phyloP scores from a whole-genome alignment of 2,797 vertebrate genomes.

The Amblyopsis hoosieri region DNA sequence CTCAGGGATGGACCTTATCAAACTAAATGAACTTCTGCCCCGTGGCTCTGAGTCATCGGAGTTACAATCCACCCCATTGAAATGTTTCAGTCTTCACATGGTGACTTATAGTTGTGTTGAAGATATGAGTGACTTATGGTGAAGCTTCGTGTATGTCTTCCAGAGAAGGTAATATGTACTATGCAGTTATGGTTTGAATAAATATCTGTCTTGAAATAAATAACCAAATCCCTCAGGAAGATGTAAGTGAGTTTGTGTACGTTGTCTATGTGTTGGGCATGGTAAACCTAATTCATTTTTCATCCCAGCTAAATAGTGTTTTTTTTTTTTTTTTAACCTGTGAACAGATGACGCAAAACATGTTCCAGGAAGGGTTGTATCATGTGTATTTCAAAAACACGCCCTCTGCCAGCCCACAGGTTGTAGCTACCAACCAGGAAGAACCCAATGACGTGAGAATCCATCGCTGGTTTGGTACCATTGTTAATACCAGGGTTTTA shows the following conservation, averaged over 20 bases:
- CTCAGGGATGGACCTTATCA: slow-evolving; percentile 57
- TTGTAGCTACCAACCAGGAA: slow-evolving; percentile 7
- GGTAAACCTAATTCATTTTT: not conserved
- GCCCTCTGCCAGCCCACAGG: slow-evolving; percentile 5
- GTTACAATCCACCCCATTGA: slow-evolving; percentile 1
- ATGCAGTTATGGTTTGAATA: too few relatives aligned
- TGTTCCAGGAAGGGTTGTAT: slow-evolving; percentile 80
- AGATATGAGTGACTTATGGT: slow-evolving; percentile 25
- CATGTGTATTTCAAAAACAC: slow-evolving; percentile 74
- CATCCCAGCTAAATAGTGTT: not conserved
- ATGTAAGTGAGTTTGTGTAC: slow-evolving; percentile 6
- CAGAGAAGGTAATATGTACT: slow-evolving; percentile 39
- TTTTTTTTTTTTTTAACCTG: not conserved
- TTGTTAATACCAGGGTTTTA: slow-evolving; percentile 74
- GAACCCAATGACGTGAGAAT: slow-evolving; percentile 66
- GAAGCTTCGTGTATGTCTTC: slow-evolving; percentile 13
- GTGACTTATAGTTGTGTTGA: not conserved
- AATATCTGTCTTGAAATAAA: not conserved
- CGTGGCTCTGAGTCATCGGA: not conserved
- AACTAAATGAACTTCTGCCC: slow-evolving; percentile 56
- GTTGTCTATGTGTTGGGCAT: not conserved
- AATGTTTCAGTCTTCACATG: slow-evolving; percentile 10
- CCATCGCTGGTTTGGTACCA: slow-evolving; percentile 75
- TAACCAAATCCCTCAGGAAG: not conserved
- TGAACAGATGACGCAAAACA: slow-evolving; percentile 73